Evolutionary conservation across 1,140 invertebrate genomes (phyloP).

Genomic region (Eueides isabella): DNA sequence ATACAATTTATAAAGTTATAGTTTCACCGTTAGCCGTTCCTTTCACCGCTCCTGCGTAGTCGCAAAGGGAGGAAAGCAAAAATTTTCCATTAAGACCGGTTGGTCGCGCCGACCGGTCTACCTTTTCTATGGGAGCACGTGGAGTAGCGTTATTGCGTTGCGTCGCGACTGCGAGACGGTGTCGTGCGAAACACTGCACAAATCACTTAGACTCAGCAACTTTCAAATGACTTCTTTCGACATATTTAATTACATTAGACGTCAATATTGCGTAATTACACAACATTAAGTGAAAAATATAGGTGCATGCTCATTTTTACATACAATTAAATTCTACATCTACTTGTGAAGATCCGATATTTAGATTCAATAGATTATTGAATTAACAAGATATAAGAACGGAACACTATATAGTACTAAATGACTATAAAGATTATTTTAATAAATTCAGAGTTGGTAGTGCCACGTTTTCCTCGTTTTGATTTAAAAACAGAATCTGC

Average conservation of each 20-base stretch:
- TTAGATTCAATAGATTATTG: too few relatives aligned
- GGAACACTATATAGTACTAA: too few relatives aligned
- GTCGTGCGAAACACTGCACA: neutral
- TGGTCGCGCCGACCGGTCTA: slow-evolving; percentile 50
- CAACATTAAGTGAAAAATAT: neutral
- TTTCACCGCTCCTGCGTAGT: slow-evolving; percentile 27
- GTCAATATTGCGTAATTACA: neutral
- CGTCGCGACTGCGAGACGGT: neutral
- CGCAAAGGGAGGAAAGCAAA: slow-evolving; percentile 42
- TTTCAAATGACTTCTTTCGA: slow-evolving; percentile 9
- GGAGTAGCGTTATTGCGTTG: slow-evolving; percentile 1
- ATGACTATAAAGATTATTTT: too few relatives aligned
- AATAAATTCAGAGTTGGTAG: too few relatives aligned
- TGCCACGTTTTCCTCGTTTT: too few relatives aligned
- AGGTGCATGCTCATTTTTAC: neutral
- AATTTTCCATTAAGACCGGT: slow-evolving; percentile 53
- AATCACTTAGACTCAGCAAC: neutral
- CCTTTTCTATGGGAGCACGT: slow-evolving; percentile 8
- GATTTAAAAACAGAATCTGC: too few relatives aligned
- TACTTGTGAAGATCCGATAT: too few relatives aligned
- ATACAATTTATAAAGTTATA: neutral
- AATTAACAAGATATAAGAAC: too few relatives aligned
- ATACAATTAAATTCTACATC: neutral
- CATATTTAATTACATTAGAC: neutral
- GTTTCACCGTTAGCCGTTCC: slow-evolving; percentile 5